These are phyloP conservation scores for Sipha maydis DNA, from an alignment of 2,888 invertebrate species.

Conservation along the genomic window DNA sequence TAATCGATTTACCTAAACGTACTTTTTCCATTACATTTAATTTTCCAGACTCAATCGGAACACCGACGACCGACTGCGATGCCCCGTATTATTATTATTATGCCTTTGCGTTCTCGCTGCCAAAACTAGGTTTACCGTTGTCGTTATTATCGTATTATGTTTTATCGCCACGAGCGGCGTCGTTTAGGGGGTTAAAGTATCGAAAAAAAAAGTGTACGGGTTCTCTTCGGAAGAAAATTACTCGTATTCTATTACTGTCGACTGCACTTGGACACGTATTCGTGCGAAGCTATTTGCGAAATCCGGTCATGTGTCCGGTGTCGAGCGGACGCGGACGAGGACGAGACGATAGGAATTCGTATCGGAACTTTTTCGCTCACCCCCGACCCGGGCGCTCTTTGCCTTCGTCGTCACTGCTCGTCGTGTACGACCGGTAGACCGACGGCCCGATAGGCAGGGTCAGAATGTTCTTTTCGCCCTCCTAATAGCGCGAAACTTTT, in stretches of 20 bases:
- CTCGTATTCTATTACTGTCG: slow-evolving; percentile 13
- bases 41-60: no score
- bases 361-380: slow-evolving; percentile 35
- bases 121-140: background rate
- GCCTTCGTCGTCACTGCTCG: background rate
- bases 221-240: slow-evolving; percentile 6
- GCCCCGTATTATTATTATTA: no score
- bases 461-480: background rate
- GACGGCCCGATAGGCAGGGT: background rate
- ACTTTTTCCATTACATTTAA: no score
- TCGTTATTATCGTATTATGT: background rate
- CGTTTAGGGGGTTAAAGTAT: background rate
- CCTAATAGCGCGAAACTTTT: slow-evolving; percentile 39
- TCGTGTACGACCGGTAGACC: background rate
- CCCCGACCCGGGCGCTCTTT: background rate
- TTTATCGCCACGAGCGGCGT: background rate
- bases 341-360: slow-evolving; percentile 14
- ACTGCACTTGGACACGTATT: slow-evolving; percentile 18
- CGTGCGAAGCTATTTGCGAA: slow-evolving; percentile 40
- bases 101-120: background rate
- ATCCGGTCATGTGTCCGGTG: slow-evolving; percentile 52
- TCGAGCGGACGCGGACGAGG: background rate
- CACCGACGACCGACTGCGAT: no score
- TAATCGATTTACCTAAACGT: no score
- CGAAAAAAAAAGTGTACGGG: background rate